These are phyloP conservation scores for Engraulis encrasicolus DNA, from an alignment of 2,113 vertebrate species.

Conservation along the genomic window DNA sequence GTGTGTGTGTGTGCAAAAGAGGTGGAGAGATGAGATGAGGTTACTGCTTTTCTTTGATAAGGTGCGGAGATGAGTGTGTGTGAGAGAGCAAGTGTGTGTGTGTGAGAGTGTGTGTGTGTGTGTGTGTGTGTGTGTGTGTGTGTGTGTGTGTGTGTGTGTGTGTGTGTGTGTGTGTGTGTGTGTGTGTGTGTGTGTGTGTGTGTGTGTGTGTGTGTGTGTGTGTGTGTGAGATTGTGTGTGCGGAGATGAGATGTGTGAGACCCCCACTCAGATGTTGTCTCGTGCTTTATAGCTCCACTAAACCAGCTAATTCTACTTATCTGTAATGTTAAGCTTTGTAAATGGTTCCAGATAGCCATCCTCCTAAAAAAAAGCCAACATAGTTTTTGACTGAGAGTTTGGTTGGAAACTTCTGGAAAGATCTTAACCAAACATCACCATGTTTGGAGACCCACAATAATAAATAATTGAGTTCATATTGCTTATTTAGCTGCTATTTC, in stretches of 20 bases:
- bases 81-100: no score
- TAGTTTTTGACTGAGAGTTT: background rate
- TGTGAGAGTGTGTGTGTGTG: no score
- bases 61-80: constrained; percentile 15
- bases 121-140: no score
- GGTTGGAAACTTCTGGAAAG: background rate
- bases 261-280: background rate
- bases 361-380: background rate
- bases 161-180: no score
- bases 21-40: no score
- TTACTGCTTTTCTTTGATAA: constrained; percentile 16
- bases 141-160: no score
- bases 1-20: no score
- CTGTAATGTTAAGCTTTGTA: background rate
- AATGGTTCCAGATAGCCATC: background rate
- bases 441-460: constrained; percentile 1
- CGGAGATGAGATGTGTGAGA: constrained; percentile 30
- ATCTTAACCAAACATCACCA: constrained; percentile 4
- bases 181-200: no score
- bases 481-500: background rate
- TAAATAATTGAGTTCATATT: background rate
- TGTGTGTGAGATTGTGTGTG: no score
- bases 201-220: no score
- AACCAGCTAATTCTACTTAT: constrained; percentile 2
- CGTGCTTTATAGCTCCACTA: background rate